phyloP scores from a whole-genome alignment of 1,140 invertebrate species.

The Leptinotarsa undecemlineata region DNA sequence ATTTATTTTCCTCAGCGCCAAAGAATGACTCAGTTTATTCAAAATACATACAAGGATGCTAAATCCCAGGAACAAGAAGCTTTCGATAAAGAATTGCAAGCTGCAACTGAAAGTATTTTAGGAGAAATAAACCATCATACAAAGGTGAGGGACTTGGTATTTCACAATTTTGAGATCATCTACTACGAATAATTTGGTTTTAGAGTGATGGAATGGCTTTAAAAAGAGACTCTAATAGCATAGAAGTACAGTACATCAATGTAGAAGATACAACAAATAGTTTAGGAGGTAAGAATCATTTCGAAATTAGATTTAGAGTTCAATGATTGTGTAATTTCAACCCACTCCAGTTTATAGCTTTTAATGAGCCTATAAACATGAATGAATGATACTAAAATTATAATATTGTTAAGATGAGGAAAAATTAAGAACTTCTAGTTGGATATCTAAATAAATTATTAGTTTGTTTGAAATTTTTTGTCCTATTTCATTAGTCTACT shows the following conservation, averaged over 20 bases:
- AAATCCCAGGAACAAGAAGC: conserved; percentile 40
- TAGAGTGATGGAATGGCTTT: conserved; percentile 13
- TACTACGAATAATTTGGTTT: conserved; percentile 11
- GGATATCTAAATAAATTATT: too few species aligned
- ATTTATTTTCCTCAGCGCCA: conserved; percentile 38
- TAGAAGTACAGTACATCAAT: conserved; percentile 50
- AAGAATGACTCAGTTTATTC: conserved; percentile 51
- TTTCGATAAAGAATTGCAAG: conserved; percentile 50
- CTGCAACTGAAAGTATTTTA: conserved; percentile 54
- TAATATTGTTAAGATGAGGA: too few species aligned
- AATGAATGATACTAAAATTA: too few species aligned
- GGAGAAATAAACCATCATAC: conserved; percentile 39
- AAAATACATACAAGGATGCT: conserved; percentile 37
- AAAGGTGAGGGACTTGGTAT: neutral
- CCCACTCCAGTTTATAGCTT: too few species aligned
- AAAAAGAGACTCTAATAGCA: conserved; percentile 26
- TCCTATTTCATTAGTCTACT: too few species aligned
- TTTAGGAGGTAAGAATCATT: conserved; percentile 44
- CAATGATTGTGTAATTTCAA: too few species aligned
- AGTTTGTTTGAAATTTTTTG: too few species aligned
- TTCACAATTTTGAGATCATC: too few species aligned
- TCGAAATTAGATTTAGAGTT: neutral
- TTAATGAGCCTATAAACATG: too few species aligned
- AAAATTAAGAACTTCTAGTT: too few species aligned
- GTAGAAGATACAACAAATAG: conserved; percentile 46